Conservation (phyloP, 2,797 vertebrate genomes). For the Sandelia bainsii region DNA sequence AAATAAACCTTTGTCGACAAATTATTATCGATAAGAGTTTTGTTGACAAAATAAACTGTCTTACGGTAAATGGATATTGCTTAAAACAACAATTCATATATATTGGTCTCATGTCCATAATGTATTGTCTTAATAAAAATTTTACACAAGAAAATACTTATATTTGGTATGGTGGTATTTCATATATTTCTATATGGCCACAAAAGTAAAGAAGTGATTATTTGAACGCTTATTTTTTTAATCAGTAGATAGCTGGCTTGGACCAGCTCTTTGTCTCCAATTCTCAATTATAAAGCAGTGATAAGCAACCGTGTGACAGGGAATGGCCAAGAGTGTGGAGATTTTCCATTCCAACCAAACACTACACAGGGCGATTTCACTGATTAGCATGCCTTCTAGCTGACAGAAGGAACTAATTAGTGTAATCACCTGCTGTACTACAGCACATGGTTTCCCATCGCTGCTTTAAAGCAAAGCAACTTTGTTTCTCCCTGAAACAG, state of each 20-base stretch:
- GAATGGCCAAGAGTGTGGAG: conserved; percentile 51
- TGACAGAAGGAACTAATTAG: conserved; percentile 79
- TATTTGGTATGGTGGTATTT: not conserved
- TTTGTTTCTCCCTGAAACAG: conserved; percentile 66
- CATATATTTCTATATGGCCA: not conserved
- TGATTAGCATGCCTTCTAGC: conserved; percentile 75
- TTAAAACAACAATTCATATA: no score
- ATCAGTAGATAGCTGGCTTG: conserved; percentile 23
- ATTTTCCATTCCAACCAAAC: conserved; percentile 62
- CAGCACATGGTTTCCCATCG: conserved; percentile 48
- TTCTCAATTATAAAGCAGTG: conserved; percentile 31
- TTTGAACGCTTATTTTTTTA: conserved; percentile 20
- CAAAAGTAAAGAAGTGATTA: conserved; percentile 1
- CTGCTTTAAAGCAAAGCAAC: conserved; percentile 65
- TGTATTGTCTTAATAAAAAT: not conserved
- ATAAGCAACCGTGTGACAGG: conserved; percentile 64
- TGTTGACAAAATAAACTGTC: no score
- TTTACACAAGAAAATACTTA: not conserved
- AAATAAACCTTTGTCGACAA: no score
- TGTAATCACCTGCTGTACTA: conserved; percentile 72
- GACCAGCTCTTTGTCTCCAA: conserved; percentile 23
- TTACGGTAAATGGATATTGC: no score
- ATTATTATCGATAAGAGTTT: no score
- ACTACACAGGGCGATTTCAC: conserved; percentile 54
- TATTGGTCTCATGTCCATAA: no score